These are phyloP conservation scores for Hyposmocoma kahamanoa DNA, from an alignment of 1,140 invertebrate species.

Conservation along the genomic window DNA sequence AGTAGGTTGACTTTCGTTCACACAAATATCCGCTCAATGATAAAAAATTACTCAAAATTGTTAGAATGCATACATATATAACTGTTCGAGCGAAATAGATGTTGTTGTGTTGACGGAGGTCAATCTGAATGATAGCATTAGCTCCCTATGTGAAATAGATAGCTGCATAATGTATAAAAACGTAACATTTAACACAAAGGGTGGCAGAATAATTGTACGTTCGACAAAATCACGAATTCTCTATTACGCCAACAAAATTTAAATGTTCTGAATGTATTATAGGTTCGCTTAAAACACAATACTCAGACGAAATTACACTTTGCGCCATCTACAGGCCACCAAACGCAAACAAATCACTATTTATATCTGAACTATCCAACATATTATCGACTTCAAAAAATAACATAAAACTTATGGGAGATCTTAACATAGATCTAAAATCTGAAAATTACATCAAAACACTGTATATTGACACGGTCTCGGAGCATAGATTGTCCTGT, in stretches of 20 bases:
- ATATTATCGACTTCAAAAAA: conserved; percentile 12
- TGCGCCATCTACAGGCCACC: conserved; percentile 33
- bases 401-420: conserved; percentile 23
- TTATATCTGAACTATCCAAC: conserved; percentile 24
- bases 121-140: neutral
- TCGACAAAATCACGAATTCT: neutral
- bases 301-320: conserved; percentile 7
- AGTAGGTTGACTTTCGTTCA: neutral
- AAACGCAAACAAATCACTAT: conserved; percentile 19
- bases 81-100: neutral
- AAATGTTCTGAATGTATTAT: conserved; percentile 14
- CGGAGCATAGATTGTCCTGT: conserved; percentile 25
- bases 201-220: neutral
- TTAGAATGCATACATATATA: neutral
- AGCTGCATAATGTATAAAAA: neutral
- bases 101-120: neutral
- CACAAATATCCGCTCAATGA: neutral
- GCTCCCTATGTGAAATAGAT: neutral
- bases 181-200: neutral
- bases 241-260: neutral
- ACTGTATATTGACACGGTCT: conserved; percentile 24
- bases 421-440: conserved; percentile 35
- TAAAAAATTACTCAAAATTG: neutral
- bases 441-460: conserved; percentile 13
- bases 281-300: conserved; percentile 15